Evolutionary conservation across 2,797 vertebrate species (phyloP).

Genomic region (Scolopax bukidnonensis): DNA sequence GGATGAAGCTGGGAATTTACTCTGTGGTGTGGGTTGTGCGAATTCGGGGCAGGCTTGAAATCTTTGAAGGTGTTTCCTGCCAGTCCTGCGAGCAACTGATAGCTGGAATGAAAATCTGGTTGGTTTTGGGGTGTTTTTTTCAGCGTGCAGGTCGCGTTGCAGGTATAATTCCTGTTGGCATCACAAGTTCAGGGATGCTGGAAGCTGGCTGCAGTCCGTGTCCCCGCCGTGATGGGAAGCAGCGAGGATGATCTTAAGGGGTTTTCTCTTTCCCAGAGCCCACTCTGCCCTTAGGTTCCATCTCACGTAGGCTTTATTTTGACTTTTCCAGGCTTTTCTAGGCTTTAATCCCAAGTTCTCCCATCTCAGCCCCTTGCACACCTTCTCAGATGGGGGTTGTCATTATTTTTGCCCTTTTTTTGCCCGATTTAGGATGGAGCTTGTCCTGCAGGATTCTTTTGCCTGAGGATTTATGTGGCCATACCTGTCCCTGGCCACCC

Average conservation of each 20-base stretch:
- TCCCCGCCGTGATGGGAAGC: neutral
- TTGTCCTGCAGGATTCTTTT: neutral
- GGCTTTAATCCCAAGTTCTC: neutral
- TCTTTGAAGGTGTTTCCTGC: neutral
- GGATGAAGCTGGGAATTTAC: neutral
- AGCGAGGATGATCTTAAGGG: neutral
- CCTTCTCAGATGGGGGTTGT: neutral
- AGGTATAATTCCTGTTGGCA: neutral
- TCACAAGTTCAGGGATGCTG: neutral
- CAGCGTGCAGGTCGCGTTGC: accelerated
- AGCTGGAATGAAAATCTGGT: neutral
- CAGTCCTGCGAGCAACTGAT: neutral
- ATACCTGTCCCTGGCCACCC: neutral
- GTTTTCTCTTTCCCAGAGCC: neutral
- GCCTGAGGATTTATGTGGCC: neutral
- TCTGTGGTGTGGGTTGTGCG: accelerated
- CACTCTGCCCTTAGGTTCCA: neutral
- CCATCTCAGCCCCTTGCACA: accelerated
- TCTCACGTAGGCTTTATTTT: neutral
- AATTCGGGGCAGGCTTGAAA: neutral
- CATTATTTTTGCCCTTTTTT: neutral
- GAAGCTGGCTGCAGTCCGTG: accelerated
- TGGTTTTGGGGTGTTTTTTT: neutral
- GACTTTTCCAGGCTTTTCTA: neutral
- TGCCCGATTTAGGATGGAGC: neutral